Conservation (phyloP, 2,797 vertebrate genomes). For the Phoebastria nigripes region DNA sequence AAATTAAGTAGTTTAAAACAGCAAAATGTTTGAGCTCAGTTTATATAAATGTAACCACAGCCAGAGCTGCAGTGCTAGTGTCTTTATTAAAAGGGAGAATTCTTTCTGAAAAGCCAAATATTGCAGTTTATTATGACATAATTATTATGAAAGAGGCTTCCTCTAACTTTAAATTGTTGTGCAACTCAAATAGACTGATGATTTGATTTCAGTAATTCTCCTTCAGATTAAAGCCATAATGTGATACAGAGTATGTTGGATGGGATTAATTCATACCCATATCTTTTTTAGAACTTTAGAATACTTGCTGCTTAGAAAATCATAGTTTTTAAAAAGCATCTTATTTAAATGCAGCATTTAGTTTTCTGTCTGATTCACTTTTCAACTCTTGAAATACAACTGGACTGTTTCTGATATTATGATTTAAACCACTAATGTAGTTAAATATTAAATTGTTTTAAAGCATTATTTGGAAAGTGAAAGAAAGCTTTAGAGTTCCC, state of each 20-base stretch:
- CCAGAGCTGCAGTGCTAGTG: background rate
- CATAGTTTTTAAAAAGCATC: background rate
- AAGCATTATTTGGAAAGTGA: background rate
- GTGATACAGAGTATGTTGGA: background rate
- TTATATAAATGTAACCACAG: background rate
- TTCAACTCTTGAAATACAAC: background rate
- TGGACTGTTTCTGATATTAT: background rate
- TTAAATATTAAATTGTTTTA: background rate
- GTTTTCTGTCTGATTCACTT: background rate
- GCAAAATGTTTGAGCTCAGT: background rate
- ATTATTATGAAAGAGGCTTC: background rate
- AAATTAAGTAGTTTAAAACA: background rate
- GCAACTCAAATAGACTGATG: background rate
- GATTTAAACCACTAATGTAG: background rate
- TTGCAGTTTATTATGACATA: background rate
- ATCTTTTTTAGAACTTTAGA: background rate
- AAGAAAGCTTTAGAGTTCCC: background rate
- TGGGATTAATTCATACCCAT: background rate
- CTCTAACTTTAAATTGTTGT: background rate
- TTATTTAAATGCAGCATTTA: background rate
- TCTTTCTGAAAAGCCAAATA: background rate
- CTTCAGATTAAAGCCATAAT: background rate
- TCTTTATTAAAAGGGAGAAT: background rate
- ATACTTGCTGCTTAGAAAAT: background rate
- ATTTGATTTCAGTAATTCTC: background rate